phyloP scores from a whole-genome alignment of 2,888 invertebrate genomes.

The Mythimna albipuncta region DNA sequence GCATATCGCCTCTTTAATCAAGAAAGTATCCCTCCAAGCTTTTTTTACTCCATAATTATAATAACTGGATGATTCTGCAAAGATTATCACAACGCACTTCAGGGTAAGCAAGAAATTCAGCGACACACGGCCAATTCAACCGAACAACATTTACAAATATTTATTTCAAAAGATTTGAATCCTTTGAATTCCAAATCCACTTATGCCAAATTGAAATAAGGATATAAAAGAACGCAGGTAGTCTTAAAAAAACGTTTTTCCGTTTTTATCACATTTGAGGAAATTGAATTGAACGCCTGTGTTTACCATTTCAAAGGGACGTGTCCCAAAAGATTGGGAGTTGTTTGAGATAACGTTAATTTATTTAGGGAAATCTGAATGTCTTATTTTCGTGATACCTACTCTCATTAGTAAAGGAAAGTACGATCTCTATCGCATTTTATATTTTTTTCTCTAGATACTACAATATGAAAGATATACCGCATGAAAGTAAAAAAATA shows the following conservation, averaged over 20 bases:
- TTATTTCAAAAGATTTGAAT: conserved; percentile 12
- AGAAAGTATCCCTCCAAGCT: conserved; percentile 47
- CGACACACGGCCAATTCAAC: conserved; percentile 31
- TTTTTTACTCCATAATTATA: conserved; percentile 58
- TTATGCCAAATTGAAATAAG: conserved; percentile 50
- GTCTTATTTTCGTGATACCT: background rate
- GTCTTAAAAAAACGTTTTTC: conserved; percentile 29
- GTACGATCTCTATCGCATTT: background rate
- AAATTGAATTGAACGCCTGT: conserved; percentile 45
- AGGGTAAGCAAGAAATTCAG: conserved; percentile 30
- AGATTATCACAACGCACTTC: conserved; percentile 39
- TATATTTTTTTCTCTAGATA: no score
- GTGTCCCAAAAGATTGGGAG: conserved; percentile 14
- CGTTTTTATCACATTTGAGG: conserved; percentile 32
- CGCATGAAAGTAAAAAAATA: no score
- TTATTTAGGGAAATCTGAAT: conserved; percentile 4
- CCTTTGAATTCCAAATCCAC: conserved; percentile 43
- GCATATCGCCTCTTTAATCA: conserved; percentile 46
- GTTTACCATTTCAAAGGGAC: conserved; percentile 29
- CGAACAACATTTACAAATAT: conserved; percentile 13
- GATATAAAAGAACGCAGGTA: conserved; percentile 41
- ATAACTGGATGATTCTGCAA: conserved; percentile 48
- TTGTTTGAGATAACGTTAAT: conserved; percentile 11
- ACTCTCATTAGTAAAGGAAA: background rate
- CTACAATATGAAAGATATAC: no score